Percentiles rank a stretch among this genome's conserved stretches.
These are phyloP conservation scores for Cryptotis parvus DNA, from an alignment of 2,113 vertebrate species.

Conservation along the genomic window DNA sequence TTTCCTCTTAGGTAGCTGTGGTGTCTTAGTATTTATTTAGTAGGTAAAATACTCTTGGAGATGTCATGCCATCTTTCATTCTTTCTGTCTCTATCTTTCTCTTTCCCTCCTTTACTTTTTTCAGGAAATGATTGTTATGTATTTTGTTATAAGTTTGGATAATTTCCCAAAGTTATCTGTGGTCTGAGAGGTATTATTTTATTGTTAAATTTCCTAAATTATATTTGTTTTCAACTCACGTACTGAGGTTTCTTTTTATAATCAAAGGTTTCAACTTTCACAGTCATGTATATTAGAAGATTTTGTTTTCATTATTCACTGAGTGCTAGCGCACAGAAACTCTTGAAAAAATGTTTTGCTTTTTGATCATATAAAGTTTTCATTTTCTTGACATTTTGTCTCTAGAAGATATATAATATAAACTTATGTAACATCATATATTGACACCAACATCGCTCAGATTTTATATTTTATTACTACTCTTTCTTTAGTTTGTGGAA, in stretches of 20 bases:
- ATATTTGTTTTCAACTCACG: not conserved
- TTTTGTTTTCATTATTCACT: slow-evolving; percentile 24
- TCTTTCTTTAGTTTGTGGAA: not conserved
- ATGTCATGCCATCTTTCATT: not conserved
- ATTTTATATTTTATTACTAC: not conserved
- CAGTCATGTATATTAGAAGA: not conserved
- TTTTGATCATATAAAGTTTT: not conserved
- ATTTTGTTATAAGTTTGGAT: not conserved
- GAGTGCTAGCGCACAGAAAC: not conserved
- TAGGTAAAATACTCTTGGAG: not conserved
- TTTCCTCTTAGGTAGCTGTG: not conserved
- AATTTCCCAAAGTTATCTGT: not conserved
- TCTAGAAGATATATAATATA: not conserved
- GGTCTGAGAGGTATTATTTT: not conserved
- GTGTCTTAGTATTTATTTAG: not conserved
- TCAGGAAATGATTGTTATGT: not conserved
- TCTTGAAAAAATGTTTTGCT: not conserved
- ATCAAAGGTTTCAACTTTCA: not conserved
- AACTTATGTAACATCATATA: not conserved
- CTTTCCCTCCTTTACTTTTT: too few relatives aligned
- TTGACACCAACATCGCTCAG: not conserved
- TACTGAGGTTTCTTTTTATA: not conserved
- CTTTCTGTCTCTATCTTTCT: not conserved
- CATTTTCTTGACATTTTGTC: not conserved
- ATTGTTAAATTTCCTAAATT: not conserved